Base-by-base conservation (phyloP, 2,113 vertebrate species). In the Shinisaurus crocodilurus region DNA sequence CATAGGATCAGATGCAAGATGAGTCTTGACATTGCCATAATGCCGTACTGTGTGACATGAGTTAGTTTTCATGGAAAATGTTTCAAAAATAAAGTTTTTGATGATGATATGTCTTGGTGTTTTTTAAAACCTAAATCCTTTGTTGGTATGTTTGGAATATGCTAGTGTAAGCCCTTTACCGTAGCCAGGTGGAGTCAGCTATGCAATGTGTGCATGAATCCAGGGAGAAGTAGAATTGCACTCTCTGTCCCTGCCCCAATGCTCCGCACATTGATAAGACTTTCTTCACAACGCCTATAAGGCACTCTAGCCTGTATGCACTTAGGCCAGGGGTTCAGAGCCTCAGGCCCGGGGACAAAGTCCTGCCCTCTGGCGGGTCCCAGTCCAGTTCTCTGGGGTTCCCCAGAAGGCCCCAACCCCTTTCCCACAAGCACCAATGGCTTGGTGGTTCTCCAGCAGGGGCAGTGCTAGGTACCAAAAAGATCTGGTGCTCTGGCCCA, bases 71-170 rank as follows among this genome's bases (percentile, higher is more conserved):
- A 91, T 65, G n/a, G 0, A 69, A 65, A 88, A 89, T 85, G 3
- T 86, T 94, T 93, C 69, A 54, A 83, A 86, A 88, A 81, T 89
- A 89, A 95, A 93, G 87, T 40, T 87, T 91, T 93, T n/a, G 69
- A 87, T 86, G 0, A 40, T 48, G 25, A n/a, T 60, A 8, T 15
- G 40, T 57, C 12, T 23, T 25, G 3, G 23, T 74, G 57, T 34
- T 65, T 89, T 74, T 72, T 57, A 13, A 29, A 29, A 63, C 5
- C 5, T 0, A 32, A 70, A 82, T 57, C 45, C 13, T 57, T 82
- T 15, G 10, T 70, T 82, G 43, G n/a, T 40, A 20, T 70, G 29
- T 54, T 34, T 54, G 32, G 32, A 80, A 69, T 69, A 40, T 69
- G 69, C 5, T 37, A 69, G 3, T n/a, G 20, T 15, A 67, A 70